Percentiles rank a stretch among this genome's conserved stretches.
Conservation (phyloP, 2,113 vertebrate species). For the Jaculus jaculus region DNA sequence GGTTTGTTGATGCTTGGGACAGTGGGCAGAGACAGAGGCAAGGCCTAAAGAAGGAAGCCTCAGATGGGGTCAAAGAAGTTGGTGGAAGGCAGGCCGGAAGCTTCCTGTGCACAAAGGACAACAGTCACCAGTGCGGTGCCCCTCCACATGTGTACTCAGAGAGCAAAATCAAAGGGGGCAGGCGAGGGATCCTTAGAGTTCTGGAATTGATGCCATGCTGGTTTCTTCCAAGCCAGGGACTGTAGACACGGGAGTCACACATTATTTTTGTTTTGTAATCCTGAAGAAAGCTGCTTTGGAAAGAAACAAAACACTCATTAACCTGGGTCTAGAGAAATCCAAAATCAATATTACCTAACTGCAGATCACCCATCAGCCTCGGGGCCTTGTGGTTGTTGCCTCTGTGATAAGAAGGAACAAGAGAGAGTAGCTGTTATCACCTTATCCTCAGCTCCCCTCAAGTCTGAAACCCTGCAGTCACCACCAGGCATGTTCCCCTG, state of each 20-base stretch:
- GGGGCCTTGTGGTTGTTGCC: neutral
- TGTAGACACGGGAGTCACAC: neutral
- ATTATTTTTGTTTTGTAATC: conserved; percentile 7
- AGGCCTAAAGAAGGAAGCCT: neutral
- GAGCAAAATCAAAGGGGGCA: fast-evolving
- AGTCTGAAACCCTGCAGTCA: too few relatives aligned
- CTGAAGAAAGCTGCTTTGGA: neutral
- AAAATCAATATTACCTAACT: neutral
- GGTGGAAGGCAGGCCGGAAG: neutral
- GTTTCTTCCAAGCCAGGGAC: neutral
- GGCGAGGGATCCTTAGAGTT: neutral
- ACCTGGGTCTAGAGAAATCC: neutral
- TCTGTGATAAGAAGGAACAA: neutral
- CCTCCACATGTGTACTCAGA: neutral
- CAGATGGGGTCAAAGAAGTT: neutral
- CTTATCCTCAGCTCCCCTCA: fast-evolving
- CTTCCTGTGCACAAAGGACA: neutral
- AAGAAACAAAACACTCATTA: conserved; percentile 33
- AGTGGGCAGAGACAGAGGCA: neutral
- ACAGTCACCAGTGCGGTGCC: too few relatives aligned
- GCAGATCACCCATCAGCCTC: neutral
- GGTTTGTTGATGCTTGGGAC: neutral
- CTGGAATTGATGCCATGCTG: neutral
- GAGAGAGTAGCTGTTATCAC: neutral
- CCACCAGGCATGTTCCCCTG: too few relatives aligned